phyloP scores from a whole-genome alignment of 2,113 vertebrate species.

The Ammospiza caudacuta region DNA sequence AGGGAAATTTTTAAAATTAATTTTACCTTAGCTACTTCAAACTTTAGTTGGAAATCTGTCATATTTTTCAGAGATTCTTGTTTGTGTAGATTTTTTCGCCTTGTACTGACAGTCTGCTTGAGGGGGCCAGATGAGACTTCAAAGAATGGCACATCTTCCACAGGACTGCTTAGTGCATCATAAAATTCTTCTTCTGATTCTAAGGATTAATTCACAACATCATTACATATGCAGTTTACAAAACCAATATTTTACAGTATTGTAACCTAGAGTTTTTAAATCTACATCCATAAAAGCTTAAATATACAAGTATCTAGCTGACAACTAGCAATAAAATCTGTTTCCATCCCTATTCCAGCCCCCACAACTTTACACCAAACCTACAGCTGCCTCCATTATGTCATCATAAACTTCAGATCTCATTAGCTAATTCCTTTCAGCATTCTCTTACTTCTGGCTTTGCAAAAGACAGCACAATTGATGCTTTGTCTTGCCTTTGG shows the following conservation, averaged over 20 bases:
- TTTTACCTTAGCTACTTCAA: conserved; percentile 91
- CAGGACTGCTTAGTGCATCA: conserved; percentile 90
- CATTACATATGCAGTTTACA: neutral
- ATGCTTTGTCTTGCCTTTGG: neutral
- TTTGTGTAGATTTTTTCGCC: conserved; percentile 69
- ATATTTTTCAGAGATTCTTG: conserved; percentile 87
- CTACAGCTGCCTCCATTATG: neutral
- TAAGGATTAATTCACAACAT: conserved; percentile 55
- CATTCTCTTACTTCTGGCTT: neutral
- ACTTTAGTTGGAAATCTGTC: conserved; percentile 84
- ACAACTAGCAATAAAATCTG: neutral
- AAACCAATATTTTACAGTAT: neutral
- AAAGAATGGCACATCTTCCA: conserved; percentile 82
- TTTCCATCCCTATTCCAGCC: neutral
- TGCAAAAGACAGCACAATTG: neutral
- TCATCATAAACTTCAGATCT: neutral
- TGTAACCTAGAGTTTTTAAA: neutral
- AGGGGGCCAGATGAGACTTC: conserved; percentile 70
- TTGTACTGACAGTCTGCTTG: conserved; percentile 41
- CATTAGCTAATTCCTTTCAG: neutral
- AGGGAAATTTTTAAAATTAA: neutral
- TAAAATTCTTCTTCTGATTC: conserved; percentile 95
- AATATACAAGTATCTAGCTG: neutral
- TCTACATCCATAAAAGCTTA: neutral
- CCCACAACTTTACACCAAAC: neutral